These are phyloP conservation scores for Ctena decussata DNA, from an alignment of 2,888 invertebrate species.

Conservation along the genomic window DNA sequence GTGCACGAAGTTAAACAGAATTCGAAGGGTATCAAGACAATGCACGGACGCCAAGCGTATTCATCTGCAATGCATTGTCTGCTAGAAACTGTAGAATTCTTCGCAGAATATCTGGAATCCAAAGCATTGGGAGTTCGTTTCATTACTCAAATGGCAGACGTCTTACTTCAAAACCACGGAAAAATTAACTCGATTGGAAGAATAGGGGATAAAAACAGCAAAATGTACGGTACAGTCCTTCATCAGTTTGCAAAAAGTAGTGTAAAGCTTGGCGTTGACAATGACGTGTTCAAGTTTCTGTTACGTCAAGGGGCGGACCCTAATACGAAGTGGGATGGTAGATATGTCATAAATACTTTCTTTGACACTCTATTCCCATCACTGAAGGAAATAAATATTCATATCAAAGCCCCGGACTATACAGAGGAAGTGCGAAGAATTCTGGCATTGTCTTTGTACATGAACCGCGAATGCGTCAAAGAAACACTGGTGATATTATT, in stretches of 20 bases:
- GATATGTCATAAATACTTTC: constrained; percentile 73
- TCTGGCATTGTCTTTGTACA: constrained; percentile 63
- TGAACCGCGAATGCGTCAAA: constrained; percentile 58
- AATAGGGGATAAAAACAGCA: constrained; percentile 64
- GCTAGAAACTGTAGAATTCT: constrained; percentile 75
- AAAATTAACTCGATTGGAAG: constrained; percentile 60
- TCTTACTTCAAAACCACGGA: constrained; percentile 59
- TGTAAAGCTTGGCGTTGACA: constrained; percentile 72
- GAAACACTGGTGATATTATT: constrained; percentile 62
- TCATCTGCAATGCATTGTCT: constrained; percentile 77
- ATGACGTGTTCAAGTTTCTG: constrained; percentile 70
- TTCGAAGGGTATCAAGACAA: constrained; percentile 62
- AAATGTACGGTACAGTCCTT: constrained; percentile 69
- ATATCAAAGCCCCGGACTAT: constrained; percentile 55
- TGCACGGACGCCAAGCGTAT: constrained; percentile 68
- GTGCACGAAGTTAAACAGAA: constrained; percentile 59
- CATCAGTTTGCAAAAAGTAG: constrained; percentile 77
- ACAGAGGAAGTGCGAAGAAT: constrained; percentile 61
- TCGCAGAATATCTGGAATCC: constrained; percentile 69
- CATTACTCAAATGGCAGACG: constrained; percentile 69
- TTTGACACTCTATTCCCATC: constrained; percentile 65
- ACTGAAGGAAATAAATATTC: constrained; percentile 50
- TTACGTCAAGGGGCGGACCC: constrained; percentile 77
- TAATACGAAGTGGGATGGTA: constrained; percentile 66
- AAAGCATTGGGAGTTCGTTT: constrained; percentile 67